phyloP scores from a whole-genome alignment of 2,888 invertebrate genomes.

The Junonia oenone region DNA sequence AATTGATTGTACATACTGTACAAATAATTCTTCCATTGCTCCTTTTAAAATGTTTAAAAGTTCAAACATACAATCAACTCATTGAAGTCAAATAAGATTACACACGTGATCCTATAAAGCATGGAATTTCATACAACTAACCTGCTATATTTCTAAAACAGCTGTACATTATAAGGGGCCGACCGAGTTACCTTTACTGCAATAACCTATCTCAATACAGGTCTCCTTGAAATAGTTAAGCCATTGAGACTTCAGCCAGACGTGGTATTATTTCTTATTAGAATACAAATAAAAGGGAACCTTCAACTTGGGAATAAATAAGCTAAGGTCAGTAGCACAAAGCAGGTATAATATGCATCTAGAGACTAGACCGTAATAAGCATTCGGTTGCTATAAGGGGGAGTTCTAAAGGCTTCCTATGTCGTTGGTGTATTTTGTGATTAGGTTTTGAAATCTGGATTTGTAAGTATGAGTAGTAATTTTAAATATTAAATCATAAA shows the following conservation, averaged over 20 bases:
- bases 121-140: slow-evolving; percentile 25
- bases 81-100: slow-evolving; percentile 25
- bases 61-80: not conserved
- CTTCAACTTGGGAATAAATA: slow-evolving; percentile 73
- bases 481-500: too few relatives aligned
- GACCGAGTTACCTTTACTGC: slow-evolving; percentile 51
- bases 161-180: slow-evolving; percentile 61
- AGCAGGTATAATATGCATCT: slow-evolving; percentile 53
- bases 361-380: slow-evolving; percentile 56
- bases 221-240: slow-evolving; percentile 59
- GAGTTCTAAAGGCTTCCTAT: slow-evolving; percentile 38
- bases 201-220: slow-evolving; percentile 73
- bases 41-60: not conserved
- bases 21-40: not conserved
- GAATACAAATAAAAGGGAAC: slow-evolving; percentile 54
- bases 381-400: slow-evolving; percentile 41
- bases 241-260: slow-evolving; percentile 60
- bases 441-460: slow-evolving; percentile 7
- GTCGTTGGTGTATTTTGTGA: slow-evolving; percentile 18
- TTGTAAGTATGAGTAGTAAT: not conserved
- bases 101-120: slow-evolving; percentile 11
- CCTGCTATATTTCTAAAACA: slow-evolving; percentile 40
- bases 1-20: not conserved
- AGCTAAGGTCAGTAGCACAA: slow-evolving; percentile 66
- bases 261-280: slow-evolving; percentile 49